Percentiles rank a stretch among this genome's conserved stretches.
phyloP scores from a whole-genome alignment of 2,113 vertebrate species.

The Oceanites oceanicus region DNA sequence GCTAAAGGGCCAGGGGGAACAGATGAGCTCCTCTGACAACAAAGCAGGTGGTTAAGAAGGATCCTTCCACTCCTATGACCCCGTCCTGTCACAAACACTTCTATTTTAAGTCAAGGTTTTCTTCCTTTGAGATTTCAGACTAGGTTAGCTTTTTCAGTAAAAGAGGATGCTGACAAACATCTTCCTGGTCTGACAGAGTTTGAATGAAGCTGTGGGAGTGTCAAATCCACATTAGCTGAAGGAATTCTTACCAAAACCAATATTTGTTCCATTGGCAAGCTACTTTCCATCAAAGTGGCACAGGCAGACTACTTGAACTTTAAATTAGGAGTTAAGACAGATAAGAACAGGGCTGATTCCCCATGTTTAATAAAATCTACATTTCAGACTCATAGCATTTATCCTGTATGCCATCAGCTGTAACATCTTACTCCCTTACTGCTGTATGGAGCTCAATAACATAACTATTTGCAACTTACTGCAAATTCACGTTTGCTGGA shows the following conservation, averaged over 20 bases:
- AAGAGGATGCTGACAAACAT: neutral
- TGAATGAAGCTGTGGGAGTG: neutral
- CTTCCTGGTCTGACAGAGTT: neutral
- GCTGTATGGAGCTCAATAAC: neutral
- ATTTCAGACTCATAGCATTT: neutral
- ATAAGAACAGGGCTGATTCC: neutral
- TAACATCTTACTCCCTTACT: neutral
- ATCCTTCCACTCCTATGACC: neutral
- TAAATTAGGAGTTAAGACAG: neutral
- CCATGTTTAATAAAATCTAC: neutral
- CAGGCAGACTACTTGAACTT: neutral
- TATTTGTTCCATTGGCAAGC: neutral
- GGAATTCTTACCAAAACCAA: neutral
- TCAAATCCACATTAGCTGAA: neutral
- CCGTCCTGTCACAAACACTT: constrained; percentile 29
- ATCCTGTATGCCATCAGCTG: neutral
- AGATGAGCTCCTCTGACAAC: constrained; percentile 19
- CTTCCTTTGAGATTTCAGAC: constrained; percentile 1
- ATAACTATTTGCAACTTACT: neutral
- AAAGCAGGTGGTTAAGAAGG: neutral
- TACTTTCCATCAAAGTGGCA: neutral
- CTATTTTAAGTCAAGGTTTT: constrained; percentile 26
- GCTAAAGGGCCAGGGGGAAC: neutral
- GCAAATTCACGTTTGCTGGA: neutral
- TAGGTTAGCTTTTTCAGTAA: neutral